Evolutionary conservation across 1,140 invertebrate genomes (phyloP).

Genomic region (Rhyacophila brunnea): DNA sequence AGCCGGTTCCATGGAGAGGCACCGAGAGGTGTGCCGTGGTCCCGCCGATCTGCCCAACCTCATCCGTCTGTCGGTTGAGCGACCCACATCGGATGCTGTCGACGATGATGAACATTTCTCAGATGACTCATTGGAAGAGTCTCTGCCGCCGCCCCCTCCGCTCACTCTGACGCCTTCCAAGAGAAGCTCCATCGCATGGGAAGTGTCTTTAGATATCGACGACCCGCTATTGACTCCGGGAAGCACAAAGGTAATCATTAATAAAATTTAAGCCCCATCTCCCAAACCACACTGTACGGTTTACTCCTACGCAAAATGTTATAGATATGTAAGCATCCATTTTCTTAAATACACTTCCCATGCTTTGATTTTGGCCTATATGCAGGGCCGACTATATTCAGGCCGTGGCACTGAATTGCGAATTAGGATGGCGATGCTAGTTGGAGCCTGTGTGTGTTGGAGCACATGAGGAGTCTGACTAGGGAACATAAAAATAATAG

Average conservation of each 20-base stretch:
- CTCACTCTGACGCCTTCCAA: constrained; percentile 61
- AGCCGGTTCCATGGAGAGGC: constrained; percentile 68
- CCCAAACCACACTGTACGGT: too few relatives aligned
- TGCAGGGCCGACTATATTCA: too few relatives aligned
- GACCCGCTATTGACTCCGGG: constrained; percentile 69
- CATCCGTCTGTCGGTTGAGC: constrained; percentile 41
- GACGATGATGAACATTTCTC: constrained; percentile 75
- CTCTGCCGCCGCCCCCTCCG: constrained; percentile 61
- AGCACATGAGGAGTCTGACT: too few relatives aligned
- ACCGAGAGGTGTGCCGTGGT: constrained; percentile 70
- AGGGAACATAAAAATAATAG: too few relatives aligned
- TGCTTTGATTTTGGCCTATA: too few relatives aligned
- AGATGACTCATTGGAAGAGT: constrained; percentile 78
- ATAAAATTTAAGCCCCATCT: too few relatives aligned
- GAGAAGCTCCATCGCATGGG: constrained; percentile 77
- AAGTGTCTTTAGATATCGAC: constrained; percentile 71
- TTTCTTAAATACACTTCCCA: too few relatives aligned
- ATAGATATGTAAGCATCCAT: too few relatives aligned
- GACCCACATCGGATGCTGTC: constrained; percentile 43
- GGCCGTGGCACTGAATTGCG: too few relatives aligned
- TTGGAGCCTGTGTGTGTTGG: too few relatives aligned
- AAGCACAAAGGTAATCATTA: constrained; percentile 63
- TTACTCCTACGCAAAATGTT: too few relatives aligned
- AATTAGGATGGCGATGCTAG: too few relatives aligned
- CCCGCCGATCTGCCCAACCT: constrained; percentile 45